Evolutionary conservation across 2,888 invertebrate species (phyloP), one percentile per base, ranked within the genome.

Genomic region (Mechanitis messenoides): DNA sequence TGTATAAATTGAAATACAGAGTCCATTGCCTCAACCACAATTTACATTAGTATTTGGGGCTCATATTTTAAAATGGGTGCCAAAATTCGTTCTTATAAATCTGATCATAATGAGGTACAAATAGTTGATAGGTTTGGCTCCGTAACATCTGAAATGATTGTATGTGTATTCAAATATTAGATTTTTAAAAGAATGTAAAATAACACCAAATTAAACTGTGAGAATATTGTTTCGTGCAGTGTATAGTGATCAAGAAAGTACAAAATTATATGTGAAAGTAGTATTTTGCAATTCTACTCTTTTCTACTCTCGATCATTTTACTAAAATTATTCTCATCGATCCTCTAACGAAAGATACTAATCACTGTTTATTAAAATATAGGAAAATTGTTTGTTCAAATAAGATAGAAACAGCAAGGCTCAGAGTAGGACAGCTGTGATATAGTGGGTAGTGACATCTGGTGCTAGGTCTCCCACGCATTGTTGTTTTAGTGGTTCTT

Each of bases 401-500:
- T 56, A 35, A 53, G 59, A 35, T 55, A 35, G 50, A 57, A 50
- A 45, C 33, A n/a, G 28, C 58, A 56, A 46, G 56, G 61, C 61
- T 55, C 54, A 61, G 60, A 66, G 55, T 63, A 42, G 73, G 74
- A 63, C 69, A 74, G 77, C 78, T 79, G 80, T 79, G 82, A 79
- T 81, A 77, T 68, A 72, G 68, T 67, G 67, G 66, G 64, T 64
- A 68, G 71, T 58, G 72, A 78, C 83, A 76, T 76, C 78, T 81
- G 87, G 88, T 87, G 89, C 88, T 89, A 87, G 81, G 83, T 84
- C 84, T 84, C 83, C 80, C 79, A 77, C 76, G 77, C 81, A 73
- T 80, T 80, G 78, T 87, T 86, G 83, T 85, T 86, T 77, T 81
- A 78, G 76, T 81, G 80, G 75, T 85, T 81, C 82, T 85, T 85